Base-by-base conservation (phyloP, 1,140 invertebrate species). In the Micrasema longulum region DNA sequence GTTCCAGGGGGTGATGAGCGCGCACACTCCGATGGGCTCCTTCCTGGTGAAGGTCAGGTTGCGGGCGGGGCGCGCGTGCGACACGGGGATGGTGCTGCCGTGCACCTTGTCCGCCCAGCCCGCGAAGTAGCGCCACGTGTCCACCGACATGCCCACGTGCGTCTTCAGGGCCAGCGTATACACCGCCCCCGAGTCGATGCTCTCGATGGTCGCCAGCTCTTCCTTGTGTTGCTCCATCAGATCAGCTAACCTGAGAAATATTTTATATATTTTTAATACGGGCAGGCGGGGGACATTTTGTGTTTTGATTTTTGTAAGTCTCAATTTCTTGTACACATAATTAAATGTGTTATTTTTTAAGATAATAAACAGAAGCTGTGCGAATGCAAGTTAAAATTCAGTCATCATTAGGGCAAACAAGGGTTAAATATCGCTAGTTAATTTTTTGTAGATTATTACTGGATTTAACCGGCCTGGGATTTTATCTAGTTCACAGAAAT, bases 1-100 rank as follows among this genome's bases (percentile, higher is more conserved):
- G 80, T 99, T 99, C 97, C 97, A 99, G 0, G 97, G 97, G 3
- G 97, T 98, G 18, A 99, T 92, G 43, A 98, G 87, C 0, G 93
- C 97, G 82, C 95, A 97, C 10, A 99, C 97, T 0, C 91, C 90
- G 69, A 98, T 92, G 0, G 96, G 95, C 81, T 98, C 96, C 75
- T 92, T 91, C 78, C 91, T 91, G 0, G 97, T 98, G 63, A 95
- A 91, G 0, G 93, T 92, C 0, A 98, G 83, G 81, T 97, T 97
- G 71, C 90, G 90, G 79, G 97, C 98, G 0, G 97, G 97, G 65
- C 96, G 84, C 0, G 96, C 95, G 50, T 93, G 93, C 71, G 85
- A 93, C 77, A 93, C 95, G 48, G 96, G 96, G 69, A 99, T 95
- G 0, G 95, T 97, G 67, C 91, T 88, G 0, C 97, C 97, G 77